Percentiles rank a stretch among this genome's conserved stretches.
These are phyloP conservation scores for Hippopotamyrus pictus DNA, from an alignment of 2,797 vertebrate genomes.

Conservation along the genomic window DNA sequence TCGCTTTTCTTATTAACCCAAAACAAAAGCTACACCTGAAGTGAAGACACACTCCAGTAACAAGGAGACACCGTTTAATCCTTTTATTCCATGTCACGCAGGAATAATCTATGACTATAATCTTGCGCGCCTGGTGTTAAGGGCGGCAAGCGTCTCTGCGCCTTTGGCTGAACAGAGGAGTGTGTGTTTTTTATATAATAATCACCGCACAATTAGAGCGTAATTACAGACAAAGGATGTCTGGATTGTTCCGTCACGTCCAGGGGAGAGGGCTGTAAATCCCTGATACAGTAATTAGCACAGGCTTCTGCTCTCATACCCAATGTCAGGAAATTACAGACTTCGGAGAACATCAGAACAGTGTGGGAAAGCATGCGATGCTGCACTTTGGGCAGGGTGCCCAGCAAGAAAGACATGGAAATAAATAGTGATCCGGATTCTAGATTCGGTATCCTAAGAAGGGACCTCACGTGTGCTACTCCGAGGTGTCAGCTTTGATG, in stretches of 20 bases:
- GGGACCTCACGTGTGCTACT: background rate
- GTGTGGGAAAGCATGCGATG: background rate
- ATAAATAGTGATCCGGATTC: background rate
- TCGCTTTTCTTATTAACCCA: conserved; percentile 28
- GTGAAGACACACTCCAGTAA: conserved; percentile 20
- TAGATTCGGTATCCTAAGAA: background rate
- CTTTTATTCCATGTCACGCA: conserved; percentile 35
- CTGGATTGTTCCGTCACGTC: conserved; percentile 29
- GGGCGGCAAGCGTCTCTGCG: conserved; percentile 23
- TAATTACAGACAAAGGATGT: conserved; percentile 52
- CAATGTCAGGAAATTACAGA: conserved; percentile 30
- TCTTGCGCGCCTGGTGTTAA: conserved; percentile 30
- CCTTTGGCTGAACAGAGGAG: conserved; percentile 26
- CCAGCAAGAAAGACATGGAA: background rate
- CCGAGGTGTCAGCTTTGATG: no score
- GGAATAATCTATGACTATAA: conserved; percentile 39
- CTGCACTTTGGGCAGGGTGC: background rate
- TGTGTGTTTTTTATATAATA: conserved; percentile 50
- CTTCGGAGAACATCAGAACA: conserved; percentile 15
- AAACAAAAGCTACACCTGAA: conserved; percentile 16
- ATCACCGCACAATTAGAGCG: conserved; percentile 59
- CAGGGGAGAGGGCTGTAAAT: conserved; percentile 20
- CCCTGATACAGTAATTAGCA: conserved; percentile 43
- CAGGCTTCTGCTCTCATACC: conserved; percentile 30
- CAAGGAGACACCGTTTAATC: conserved; percentile 35